Percentiles rank a stretch among this genome's conserved stretches.
Evolutionary conservation across 2,888 invertebrate species (phyloP).

Genomic region (Tillus elongatus): DNA sequence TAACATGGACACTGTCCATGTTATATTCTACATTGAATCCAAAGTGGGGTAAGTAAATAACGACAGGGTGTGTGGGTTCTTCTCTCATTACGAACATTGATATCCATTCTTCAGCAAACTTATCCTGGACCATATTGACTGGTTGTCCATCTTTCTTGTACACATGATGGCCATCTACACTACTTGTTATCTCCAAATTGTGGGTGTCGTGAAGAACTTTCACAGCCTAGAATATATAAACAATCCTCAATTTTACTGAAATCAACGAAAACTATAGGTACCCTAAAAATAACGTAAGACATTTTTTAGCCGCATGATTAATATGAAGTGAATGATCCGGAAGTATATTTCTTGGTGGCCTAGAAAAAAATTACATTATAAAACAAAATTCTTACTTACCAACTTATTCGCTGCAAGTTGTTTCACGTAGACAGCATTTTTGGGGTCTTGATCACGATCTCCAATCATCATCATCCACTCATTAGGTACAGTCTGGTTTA

Average conservation of each 20-base stretch:
- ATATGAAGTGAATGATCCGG: too few relatives aligned
- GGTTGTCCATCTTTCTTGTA: constrained; percentile 22
- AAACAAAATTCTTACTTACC: constrained; percentile 17
- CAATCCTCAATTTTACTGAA: too few relatives aligned
- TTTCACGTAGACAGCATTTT: constrained; percentile 35
- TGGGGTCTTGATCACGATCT: constrained; percentile 24
- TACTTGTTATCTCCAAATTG: constrained; percentile 26
- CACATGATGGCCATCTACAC: constrained; percentile 21
- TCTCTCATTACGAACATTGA: constrained; percentile 21
- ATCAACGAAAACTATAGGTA: too few relatives aligned
- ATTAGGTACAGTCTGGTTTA: constrained; percentile 22
- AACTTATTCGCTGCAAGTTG: constrained; percentile 22
- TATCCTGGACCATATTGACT: constrained; percentile 20
- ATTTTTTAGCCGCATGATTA: too few relatives aligned
- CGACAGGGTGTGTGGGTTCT: constrained; percentile 17
- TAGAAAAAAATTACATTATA: constrained; percentile 1
- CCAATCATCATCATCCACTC: constrained; percentile 36
- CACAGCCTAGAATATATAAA: constrained; percentile 29
- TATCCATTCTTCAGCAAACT: constrained; percentile 27
- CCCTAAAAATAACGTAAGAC: constrained; percentile 7
- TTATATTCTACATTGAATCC: constrained; percentile 25
- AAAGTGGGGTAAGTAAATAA: constrained; percentile 20
- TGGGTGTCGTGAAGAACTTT: constrained; percentile 24
- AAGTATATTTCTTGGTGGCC: too few relatives aligned
- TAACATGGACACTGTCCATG: constrained; percentile 21